Evolutionary conservation across 2,113 vertebrate species (phyloP).

Genomic region (Synodontis membranacea): DNA sequence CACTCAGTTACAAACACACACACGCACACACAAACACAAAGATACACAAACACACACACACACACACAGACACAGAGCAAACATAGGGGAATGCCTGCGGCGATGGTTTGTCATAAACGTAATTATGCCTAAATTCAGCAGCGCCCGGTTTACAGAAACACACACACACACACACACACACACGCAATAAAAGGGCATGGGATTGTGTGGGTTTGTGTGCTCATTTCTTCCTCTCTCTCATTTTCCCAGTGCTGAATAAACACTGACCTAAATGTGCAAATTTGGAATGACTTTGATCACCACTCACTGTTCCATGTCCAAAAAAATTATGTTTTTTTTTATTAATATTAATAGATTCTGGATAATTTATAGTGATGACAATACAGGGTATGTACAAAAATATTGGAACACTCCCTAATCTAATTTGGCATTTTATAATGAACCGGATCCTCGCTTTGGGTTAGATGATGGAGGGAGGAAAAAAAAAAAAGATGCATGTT

Average conservation of each 20-base stretch:
- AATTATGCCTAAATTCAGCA: slow-evolving; percentile 56
- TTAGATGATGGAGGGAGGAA: neutral
- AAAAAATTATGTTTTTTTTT: neutral
- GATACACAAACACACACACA: neutral
- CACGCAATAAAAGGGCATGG: slow-evolving; percentile 38
- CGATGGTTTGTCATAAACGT: slow-evolving; percentile 47
- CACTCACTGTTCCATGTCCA: neutral
- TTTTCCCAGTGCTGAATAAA: slow-evolving; percentile 26
- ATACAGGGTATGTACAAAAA: neutral
- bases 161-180: slow-evolving; percentile 22
- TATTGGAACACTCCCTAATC: neutral
- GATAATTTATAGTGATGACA: neutral
- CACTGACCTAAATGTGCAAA: slow-evolving; percentile 34
- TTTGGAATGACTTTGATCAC: slow-evolving; percentile 21
- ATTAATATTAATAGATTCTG: neutral
- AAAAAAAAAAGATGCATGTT: neutral
- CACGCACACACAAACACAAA: slow-evolving; percentile 7
- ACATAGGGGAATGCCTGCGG: slow-evolving; percentile 37
- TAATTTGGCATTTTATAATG: neutral
- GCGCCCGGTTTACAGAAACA: slow-evolving; percentile 38
- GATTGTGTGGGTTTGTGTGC: slow-evolving; percentile 10
- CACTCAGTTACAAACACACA: slow-evolving; percentile 43
- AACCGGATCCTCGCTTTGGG: neutral
- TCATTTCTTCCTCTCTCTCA: slow-evolving; percentile 8
- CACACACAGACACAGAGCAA: slow-evolving; percentile 21